Evolutionary conservation across 2,888 invertebrate species (phyloP).

Genomic region (Loripinus fragilis): DNA sequence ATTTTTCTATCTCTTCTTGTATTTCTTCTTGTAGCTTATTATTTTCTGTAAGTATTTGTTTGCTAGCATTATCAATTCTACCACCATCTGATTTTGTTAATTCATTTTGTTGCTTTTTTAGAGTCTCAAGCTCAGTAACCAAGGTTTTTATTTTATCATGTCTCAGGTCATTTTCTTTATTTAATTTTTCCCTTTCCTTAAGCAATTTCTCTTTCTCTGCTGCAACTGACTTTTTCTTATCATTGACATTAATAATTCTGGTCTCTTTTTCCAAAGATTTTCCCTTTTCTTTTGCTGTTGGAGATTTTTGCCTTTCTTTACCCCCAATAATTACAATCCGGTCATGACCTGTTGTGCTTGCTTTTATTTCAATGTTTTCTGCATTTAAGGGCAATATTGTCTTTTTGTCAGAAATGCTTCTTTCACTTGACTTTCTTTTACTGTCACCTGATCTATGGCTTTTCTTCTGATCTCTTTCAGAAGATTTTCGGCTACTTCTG

Average conservation of each 20-base stretch:
- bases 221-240: not conserved
- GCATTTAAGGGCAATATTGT: conserved; percentile 51
- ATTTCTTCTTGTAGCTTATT: conserved; percentile 79
- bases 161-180: conserved; percentile 63
- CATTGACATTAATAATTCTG: not conserved
- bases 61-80: conserved; percentile 78
- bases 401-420: conserved; percentile 35
- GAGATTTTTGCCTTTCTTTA: conserved; percentile 29
- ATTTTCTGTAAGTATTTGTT: conserved; percentile 78
- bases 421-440: conserved; percentile 20
- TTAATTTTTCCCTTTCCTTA: conserved; percentile 37
- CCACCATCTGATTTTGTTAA: conserved; percentile 74
- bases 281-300: conserved; percentile 24
- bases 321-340: conserved; percentile 30
- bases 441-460: conserved; percentile 18
- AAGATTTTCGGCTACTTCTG: not conserved
- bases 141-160: conserved; percentile 63
- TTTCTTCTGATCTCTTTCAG: conserved; percentile 4
- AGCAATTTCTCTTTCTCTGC: conserved; percentile 16
- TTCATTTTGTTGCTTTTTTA: conserved; percentile 78
- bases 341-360: conserved; percentile 23
- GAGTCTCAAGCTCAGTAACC: conserved; percentile 71
- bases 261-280: conserved; percentile 31
- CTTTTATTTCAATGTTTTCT: conserved; percentile 33
- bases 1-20: conserved; percentile 69